These are phyloP conservation scores for Blera fallax DNA, from an alignment of 2,888 invertebrate genomes.

Conservation along the genomic window DNA sequence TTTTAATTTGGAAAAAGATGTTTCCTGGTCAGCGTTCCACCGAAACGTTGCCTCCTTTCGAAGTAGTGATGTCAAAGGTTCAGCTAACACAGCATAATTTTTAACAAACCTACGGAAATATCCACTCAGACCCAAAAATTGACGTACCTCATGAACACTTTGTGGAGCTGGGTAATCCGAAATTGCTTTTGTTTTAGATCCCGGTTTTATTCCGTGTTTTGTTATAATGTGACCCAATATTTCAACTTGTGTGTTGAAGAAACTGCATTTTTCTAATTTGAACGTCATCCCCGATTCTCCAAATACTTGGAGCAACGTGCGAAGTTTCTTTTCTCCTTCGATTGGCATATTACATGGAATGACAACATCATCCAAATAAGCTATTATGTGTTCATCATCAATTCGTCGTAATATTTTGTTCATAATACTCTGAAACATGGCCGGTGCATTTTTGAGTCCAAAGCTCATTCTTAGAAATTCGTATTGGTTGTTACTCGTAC, in stretches of 20 bases:
- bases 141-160: constrained; percentile 44
- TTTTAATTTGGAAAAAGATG: no score
- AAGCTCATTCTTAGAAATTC: constrained; percentile 19
- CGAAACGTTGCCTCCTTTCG: constrained; percentile 40
- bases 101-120: constrained; percentile 68
- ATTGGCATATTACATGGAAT: not conserved
- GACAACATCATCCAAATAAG: no score
- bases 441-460: constrained; percentile 24
- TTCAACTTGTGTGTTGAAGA: not conserved
- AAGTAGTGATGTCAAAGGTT: constrained; percentile 35
- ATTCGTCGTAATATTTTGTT: not conserved
- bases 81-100: constrained; percentile 41
- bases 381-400: not conserved
- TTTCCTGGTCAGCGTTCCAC: constrained; percentile 33
- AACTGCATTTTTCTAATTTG: constrained; percentile 22
- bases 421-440: constrained; percentile 10
- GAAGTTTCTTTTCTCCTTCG: constrained; percentile 19
- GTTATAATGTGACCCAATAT: constrained; percentile 5
- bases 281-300: constrained; percentile 26
- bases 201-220: not conserved
- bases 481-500: constrained; percentile 3
- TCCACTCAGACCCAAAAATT: constrained; percentile 61
- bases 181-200: constrained; percentile 8
- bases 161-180: constrained; percentile 2
- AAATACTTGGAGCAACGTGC: not conserved